These are phyloP conservation scores for Pristionchus entomophagus DNA, from an alignment of 2,888 invertebrate genomes.

Conservation along the genomic window DNA sequence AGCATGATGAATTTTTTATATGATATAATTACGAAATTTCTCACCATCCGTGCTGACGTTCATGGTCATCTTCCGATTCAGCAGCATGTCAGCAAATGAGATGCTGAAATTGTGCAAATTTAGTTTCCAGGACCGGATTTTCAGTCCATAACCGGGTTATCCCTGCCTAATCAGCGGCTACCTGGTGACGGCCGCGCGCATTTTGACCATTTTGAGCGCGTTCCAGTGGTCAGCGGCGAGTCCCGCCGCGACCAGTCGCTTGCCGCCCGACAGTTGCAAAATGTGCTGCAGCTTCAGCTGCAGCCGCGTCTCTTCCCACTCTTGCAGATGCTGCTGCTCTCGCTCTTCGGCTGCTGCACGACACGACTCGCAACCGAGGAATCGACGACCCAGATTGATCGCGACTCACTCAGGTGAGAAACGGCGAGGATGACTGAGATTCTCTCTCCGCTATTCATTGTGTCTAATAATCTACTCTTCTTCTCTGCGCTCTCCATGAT, in stretches of 20 bases:
- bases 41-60: slow-evolving; percentile 45
- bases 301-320: background rate
- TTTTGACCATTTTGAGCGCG: slow-evolving; percentile 39
- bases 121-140: background rate
- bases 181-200: slow-evolving; percentile 27
- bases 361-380: background rate
- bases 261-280: background rate
- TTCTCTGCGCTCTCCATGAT: background rate
- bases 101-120: slow-evolving; percentile 23
- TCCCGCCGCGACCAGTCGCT: background rate
- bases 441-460: background rate
- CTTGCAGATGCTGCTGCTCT: slow-evolving; percentile 12
- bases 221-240: slow-evolving; percentile 4
- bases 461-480: background rate
- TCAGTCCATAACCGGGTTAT: background rate
- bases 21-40: background rate
- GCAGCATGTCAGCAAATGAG: slow-evolving; percentile 45
- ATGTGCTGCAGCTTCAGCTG: background rate
- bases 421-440: no score
- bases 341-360: background rate
- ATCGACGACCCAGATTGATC: background rate
- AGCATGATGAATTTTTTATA: no score
- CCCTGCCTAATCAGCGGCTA: background rate
- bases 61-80: slow-evolving; percentile 48
- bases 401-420: no score